phyloP scores from a whole-genome alignment of 2,113 vertebrate genomes.

The Ceyx cyanopectus region DNA sequence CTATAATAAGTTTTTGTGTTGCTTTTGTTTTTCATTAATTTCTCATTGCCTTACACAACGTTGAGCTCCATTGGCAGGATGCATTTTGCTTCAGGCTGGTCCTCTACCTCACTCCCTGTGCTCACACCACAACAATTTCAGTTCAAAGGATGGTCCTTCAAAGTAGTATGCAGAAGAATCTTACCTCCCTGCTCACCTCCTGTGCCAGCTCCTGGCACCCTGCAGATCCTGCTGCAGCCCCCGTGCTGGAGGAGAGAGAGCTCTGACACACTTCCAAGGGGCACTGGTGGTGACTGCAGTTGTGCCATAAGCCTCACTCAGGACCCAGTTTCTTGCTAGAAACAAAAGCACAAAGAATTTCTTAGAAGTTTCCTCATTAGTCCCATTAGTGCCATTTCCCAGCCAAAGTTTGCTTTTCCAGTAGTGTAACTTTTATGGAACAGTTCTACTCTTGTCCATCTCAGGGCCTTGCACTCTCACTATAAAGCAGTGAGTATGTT shows the following conservation, averaged over 20 bases:
- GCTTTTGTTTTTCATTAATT: conserved; percentile 26
- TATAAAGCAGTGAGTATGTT: not conserved
- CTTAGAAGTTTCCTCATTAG: not conserved
- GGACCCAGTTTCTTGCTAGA: not conserved
- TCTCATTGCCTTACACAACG: not conserved
- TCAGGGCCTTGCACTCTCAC: not conserved
- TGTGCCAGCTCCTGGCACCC: accelerated
- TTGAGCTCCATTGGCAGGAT: not conserved
- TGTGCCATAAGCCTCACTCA: not conserved
- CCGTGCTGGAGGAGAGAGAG: not conserved
- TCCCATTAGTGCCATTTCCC: not conserved
- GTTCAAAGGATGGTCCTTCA: not conserved
- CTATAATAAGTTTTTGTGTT: not conserved
- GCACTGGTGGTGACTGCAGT: too few relatives aligned
- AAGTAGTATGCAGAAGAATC: not conserved
- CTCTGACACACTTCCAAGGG: not conserved
- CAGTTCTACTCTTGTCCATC: not conserved
- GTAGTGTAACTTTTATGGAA: not conserved
- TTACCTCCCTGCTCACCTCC: not conserved
- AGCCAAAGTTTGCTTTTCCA: not conserved
- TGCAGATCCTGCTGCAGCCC: not conserved
- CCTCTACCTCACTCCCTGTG: not conserved
- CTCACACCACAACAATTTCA: not conserved
- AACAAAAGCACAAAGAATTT: not conserved
- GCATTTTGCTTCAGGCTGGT: not conserved